Base-by-base conservation (phyloP, 2,113 vertebrate genomes). In the Phrynocephalus versicolor region DNA sequence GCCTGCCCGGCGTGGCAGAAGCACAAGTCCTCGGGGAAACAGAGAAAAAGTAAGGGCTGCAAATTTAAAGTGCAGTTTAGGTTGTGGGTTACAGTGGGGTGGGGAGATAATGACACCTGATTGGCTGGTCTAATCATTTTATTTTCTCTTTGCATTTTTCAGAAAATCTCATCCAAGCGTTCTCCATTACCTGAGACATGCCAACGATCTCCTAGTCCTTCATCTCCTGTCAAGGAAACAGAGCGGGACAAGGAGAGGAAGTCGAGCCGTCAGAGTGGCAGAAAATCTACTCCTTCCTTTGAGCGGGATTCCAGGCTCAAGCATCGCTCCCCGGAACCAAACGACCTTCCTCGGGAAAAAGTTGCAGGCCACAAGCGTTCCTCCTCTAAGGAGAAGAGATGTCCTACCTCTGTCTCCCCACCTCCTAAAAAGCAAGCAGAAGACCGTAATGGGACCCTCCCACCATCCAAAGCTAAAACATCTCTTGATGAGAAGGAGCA, bases 211-310 rank as follows among this genome's bases (percentile, higher is more conserved):
- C 21, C 57, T 89, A 77, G 73, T 23, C 65, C 73, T 13, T 57
- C 25, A 41, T 75, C 85, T 62, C 62, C 80, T 71, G 51, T 37
- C 27, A 82, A n/a, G 70, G 85, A 87, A 13, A 88, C 76, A 39
- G 87, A 88, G 45, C 84, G 76, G 85, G 94, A 94, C 25, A 95
- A 92, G 62, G 90, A 91, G 19, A 94, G 92, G 92, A 82, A 82
- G 30, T 76, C 85, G 60, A 8, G 64, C 60, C 62, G 74, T 30
- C 72, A 70, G 21, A 72, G 80, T 21, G 37, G 27, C 41, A 80
- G 35, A 18, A 77, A 76, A 70, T 69, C 82, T 25, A 73, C 76
- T 10, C 76, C 70, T 3, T 39, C 77, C 41, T 60, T 69, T 55
- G 86, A 83, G 67, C 81, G 19, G 33, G 86, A 87, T 12, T 72